A percentile compares a stretch with the other conserved stretches of the same genome.
phyloP scores from a whole-genome alignment of 2,113 vertebrate genomes.

The Ailurus styani region DNA sequence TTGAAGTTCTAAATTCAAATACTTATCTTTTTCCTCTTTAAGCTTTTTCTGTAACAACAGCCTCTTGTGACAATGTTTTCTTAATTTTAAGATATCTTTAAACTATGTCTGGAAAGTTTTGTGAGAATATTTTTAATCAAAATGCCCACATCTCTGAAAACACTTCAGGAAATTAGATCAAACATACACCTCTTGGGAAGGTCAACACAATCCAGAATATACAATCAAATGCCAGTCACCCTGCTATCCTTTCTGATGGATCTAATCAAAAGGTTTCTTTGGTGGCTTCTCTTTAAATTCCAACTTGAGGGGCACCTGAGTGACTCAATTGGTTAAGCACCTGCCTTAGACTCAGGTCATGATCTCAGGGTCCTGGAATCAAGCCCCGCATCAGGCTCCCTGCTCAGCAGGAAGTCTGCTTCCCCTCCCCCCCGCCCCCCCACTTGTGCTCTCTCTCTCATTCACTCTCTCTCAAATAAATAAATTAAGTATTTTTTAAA shows the following conservation, averaged over 20 bases:
- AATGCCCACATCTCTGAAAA: constrained; percentile 19
- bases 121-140: constrained; percentile 34
- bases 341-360: too few species aligned
- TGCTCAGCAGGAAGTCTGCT: too few species aligned
- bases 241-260: background rate
- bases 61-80: background rate
- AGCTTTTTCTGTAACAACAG: background rate
- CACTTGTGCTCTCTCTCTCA: too few species aligned
- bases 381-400: too few species aligned
- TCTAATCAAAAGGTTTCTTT: constrained; percentile 31
- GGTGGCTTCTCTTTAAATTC: constrained; percentile 43
- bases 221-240: constrained; percentile 10
- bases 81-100: constrained; percentile 8
- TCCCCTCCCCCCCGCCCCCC: too few species aligned
- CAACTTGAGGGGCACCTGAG: background rate
- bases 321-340: too few species aligned
- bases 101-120: constrained; percentile 13
- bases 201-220: constrained; percentile 20
- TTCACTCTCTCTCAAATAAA: too few species aligned
- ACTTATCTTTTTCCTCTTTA: background rate
- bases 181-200: background rate
- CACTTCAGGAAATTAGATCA: constrained; percentile 18
- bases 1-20: background rate
- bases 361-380: too few species aligned
- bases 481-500: too few species aligned